Evolutionary conservation across 2,797 vertebrate genomes (phyloP).

Genomic region (Hephaestus fuliginosus): DNA sequence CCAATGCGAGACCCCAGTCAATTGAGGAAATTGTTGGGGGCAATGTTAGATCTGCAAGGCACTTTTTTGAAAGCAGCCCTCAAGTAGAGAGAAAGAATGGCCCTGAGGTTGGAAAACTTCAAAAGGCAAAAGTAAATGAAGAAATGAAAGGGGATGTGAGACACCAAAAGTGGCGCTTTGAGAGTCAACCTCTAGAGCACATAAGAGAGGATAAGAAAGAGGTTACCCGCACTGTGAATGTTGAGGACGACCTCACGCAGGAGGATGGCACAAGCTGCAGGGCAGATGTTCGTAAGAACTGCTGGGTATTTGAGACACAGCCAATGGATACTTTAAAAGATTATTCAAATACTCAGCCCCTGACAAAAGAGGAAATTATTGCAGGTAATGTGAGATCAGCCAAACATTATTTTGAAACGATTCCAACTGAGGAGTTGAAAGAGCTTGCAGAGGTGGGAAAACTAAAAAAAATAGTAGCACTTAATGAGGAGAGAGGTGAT

Average conservation of each 20-base stretch:
- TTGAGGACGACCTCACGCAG: constrained; percentile 86
- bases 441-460: constrained; percentile 90
- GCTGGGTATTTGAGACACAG: constrained; percentile 94
- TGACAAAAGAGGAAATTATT: constrained; percentile 86
- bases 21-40: constrained; percentile 91
- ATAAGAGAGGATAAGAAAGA: constrained; percentile 91
- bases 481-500: constrained; percentile 91
- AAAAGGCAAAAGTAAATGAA: constrained; percentile 83
- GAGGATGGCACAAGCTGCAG: constrained; percentile 88
- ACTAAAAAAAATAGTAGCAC: constrained; percentile 85
- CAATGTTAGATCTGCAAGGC: constrained; percentile 90
- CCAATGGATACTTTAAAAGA: constrained; percentile 92
- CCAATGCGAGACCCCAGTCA: constrained; percentile 79
- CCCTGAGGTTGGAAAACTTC: constrained; percentile 89
- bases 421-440: constrained; percentile 88
- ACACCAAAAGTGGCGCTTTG: constrained; percentile 94
- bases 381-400: constrained; percentile 91
- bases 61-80: constrained; percentile 93
- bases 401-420: constrained; percentile 92
- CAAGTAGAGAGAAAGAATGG: constrained; percentile 85
- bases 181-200: constrained; percentile 91
- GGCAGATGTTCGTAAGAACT: constrained; percentile 87
- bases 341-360: constrained; percentile 78
- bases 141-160: constrained; percentile 91
- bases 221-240: constrained; percentile 86